phyloP scores from a whole-genome alignment of 2,888 invertebrate genomes.

The Lasioglossum oenotherae region DNA sequence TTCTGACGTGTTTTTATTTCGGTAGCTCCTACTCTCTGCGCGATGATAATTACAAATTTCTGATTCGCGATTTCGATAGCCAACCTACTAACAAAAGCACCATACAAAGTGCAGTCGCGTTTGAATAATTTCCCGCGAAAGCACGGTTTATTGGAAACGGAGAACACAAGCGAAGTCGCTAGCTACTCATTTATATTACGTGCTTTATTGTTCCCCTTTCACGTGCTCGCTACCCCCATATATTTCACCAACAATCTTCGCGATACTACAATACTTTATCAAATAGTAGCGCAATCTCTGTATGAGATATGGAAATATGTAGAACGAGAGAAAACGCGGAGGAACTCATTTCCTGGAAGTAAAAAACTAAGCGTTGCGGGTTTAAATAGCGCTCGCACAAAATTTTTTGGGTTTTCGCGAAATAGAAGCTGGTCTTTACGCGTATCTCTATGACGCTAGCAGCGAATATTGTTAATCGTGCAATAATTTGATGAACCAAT shows the following conservation, averaged over 20 bases:
- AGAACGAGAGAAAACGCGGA: neutral
- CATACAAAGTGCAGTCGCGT: neutral
- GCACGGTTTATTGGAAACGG: neutral
- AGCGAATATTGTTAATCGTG: neutral
- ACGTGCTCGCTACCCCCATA: neutral
- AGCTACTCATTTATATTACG: neutral
- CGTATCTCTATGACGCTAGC: neutral
- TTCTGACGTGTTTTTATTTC: neutral
- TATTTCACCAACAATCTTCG: neutral
- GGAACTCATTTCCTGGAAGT: neutral
- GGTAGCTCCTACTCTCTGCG: neutral
- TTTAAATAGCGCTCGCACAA: neutral
- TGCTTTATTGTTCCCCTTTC: neutral
- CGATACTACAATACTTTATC: neutral
- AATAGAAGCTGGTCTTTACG: neutral
- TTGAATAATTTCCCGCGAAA: neutral
- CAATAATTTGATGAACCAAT: neutral
- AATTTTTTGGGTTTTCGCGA: neutral
- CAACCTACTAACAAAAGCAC: neutral
- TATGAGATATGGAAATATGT: neutral
- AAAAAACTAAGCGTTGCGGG: neutral
- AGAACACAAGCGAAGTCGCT: neutral
- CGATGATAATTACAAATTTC: neutral
- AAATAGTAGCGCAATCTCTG: neutral
- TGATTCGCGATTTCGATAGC: neutral